Evolutionary conservation across 2,113 vertebrate species (phyloP).

Genomic region (Crotophaga sulcirostris): DNA sequence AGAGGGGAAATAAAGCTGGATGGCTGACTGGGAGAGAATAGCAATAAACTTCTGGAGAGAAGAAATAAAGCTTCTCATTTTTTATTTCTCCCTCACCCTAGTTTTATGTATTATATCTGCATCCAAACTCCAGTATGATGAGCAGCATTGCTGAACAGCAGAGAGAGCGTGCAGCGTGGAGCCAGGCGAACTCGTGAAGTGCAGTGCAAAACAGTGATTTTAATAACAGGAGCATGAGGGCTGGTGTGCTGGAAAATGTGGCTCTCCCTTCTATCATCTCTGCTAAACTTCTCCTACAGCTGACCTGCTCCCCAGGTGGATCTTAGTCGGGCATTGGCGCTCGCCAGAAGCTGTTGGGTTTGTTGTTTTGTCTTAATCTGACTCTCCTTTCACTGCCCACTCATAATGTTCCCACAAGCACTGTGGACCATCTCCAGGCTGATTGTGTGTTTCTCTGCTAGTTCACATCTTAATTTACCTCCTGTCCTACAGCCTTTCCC

Average conservation of each 20-base stretch:
- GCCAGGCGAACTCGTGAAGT: background rate
- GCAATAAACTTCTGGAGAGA: background rate
- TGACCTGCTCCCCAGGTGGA: background rate
- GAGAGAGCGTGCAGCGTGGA: accelerated
- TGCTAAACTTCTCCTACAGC: background rate
- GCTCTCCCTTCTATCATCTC: background rate
- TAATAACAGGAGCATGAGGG: background rate
- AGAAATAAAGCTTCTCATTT: background rate
- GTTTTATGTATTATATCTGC: background rate
- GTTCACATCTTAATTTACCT: background rate
- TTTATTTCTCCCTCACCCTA: background rate
- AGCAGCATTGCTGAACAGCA: background rate
- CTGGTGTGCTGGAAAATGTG: accelerated
- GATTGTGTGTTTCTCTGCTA: background rate
- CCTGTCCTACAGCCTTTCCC: background rate
- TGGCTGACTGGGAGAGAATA: background rate
- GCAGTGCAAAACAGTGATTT: background rate
- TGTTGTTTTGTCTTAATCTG: background rate
- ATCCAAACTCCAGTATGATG: background rate
- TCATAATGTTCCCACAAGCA: accelerated
- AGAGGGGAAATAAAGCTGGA: background rate
- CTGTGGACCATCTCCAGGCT: background rate
- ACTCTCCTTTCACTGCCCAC: accelerated
- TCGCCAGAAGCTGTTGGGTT: background rate
- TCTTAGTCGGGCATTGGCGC: accelerated